phyloP scores from a whole-genome alignment of 2,113 vertebrate species.

The Pimephales promelas region DNA sequence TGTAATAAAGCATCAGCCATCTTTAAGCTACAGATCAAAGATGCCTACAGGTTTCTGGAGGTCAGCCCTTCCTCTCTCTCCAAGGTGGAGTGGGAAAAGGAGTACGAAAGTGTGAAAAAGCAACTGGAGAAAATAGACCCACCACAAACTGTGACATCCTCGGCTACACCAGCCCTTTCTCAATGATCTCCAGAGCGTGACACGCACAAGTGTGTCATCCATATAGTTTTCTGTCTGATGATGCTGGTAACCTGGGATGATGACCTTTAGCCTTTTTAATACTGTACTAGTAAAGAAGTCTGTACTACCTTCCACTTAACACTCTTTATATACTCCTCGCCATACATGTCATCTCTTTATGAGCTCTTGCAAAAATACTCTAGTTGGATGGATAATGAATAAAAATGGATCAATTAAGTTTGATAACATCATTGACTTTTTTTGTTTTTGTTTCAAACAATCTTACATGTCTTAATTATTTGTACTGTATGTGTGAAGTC shows the following conservation, averaged over 20 bases:
- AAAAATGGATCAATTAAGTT: not conserved
- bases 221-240: not conserved
- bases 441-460: not conserved
- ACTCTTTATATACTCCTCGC: not conserved
- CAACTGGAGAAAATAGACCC: not conserved
- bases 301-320: no score
- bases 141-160: not conserved
- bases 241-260: not conserved
- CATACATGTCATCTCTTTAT: not conserved
- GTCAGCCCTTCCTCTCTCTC: not conserved
- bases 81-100: conserved; percentile 3
- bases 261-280: not conserved
- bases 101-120: conserved; percentile 11
- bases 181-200: not conserved
- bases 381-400: not conserved
- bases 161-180: not conserved
- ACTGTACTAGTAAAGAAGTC: no score
- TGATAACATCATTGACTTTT: not conserved
- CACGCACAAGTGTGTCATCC: not conserved
- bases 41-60: conserved; percentile 47
- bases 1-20: conserved; percentile 1
- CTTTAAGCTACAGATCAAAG: conserved; percentile 26
- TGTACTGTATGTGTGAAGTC: not conserved
- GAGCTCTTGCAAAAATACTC: not conserved
- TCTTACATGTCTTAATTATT: not conserved